Conservation (phyloP, 1,140 invertebrate genomes). For the Drosophila tsacasi region DNA sequence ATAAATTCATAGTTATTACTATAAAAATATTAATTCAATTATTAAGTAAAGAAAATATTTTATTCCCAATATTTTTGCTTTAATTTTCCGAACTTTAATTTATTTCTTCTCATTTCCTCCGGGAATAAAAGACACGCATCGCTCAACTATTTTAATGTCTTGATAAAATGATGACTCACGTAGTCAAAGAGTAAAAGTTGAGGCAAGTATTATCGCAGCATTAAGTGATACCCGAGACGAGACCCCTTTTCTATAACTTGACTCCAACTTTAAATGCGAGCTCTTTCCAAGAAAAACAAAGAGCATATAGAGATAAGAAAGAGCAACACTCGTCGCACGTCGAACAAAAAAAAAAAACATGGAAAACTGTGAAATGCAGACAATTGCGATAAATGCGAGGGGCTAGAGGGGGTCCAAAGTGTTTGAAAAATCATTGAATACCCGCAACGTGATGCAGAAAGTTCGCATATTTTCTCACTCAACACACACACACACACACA, state of each 20-base stretch:
- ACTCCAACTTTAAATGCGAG: constrained; percentile 27
- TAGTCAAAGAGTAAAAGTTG: constrained; percentile 35
- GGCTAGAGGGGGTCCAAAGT: constrained; percentile 13
- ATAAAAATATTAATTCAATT: neutral
- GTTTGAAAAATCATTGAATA: constrained; percentile 74
- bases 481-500: constrained; percentile 23
- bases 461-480: constrained; percentile 64
- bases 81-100: neutral
- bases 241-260: neutral
- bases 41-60: neutral
- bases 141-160: constrained; percentile 22
- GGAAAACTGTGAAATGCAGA: constrained; percentile 57
- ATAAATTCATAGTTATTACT: no score
- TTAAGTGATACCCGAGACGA: constrained; percentile 33
- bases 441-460: constrained; percentile 70
- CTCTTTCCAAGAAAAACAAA: constrained; percentile 37
- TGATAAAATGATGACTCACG: constrained; percentile 33
- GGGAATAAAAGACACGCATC: neutral
- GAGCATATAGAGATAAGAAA: constrained; percentile 32
- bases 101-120: neutral
- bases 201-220: constrained; percentile 38
- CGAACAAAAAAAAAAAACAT: neutral
- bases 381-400: constrained; percentile 73
- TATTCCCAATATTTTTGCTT: neutral
- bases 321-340: constrained; percentile 12